Base-by-base conservation (phyloP, 2,888 invertebrate species). In the Troides aeacus region DNA sequence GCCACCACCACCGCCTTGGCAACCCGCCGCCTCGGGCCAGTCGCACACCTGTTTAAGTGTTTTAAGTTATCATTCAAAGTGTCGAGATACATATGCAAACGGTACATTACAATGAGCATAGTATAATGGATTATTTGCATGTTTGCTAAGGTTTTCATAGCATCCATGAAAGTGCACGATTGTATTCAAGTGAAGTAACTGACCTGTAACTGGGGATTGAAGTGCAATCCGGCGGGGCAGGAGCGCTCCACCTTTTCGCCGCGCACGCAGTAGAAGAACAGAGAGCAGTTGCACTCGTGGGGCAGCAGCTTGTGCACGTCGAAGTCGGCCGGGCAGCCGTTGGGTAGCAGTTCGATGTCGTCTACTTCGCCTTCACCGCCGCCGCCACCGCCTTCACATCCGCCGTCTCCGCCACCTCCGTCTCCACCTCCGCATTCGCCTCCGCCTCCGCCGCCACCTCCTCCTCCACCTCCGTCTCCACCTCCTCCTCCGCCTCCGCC, bases 391-490 rank as follows among this genome's bases (percentile, higher is more conserved):
- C 59, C 68, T 2, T 56, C 59, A 18, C 64, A 69, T 4, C 58
- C 71, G 3, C 56, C 66, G 15, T 21, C 58, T 10, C 64, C 71
- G 18, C 62, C 62, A 12, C 62, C 68, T 10, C 57, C 68, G 88
- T 90, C 63, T 84, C 89, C 60, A 80, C 82, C 76, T 90, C 88
- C 84, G 81, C 82, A 46, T 77, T 80, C 77, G 76, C 82, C 21
- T 21, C 21, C 77, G 77, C 85, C 68, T 77, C 85, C 70, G 77
- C 86, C 18, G 83, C 53, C 59, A 17, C 64, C 71, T 2, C 58
- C 71, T 2, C 59, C 66, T 15, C 21, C 93, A 83, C 24, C 24
- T 2, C 24, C 24, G 88, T 90, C 63, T 84, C 89, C 60, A 80
- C 82, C 76, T 90, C 88, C 84, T 81, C 82, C 50, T 77, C 80